Conservation (phyloP, 2,113 vertebrate genomes). For the Parus major region DNA sequence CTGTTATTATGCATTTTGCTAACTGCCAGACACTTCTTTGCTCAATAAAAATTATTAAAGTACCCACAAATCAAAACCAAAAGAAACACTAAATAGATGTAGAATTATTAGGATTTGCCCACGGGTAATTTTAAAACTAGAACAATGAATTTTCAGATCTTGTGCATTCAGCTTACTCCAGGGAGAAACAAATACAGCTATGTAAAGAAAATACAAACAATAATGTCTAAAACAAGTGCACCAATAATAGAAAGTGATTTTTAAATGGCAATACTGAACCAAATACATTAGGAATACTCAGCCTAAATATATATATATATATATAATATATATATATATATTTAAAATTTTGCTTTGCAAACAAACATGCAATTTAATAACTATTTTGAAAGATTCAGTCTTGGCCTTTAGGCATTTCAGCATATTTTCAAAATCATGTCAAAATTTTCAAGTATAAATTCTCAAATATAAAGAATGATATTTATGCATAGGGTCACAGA, state of each 20-base stretch:
- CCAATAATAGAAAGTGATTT: neutral
- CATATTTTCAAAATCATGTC: neutral
- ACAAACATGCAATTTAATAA: neutral
- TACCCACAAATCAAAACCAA: neutral
- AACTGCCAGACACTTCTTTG: neutral
- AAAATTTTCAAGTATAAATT: neutral
- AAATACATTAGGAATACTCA: neutral
- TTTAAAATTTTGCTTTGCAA: neutral
- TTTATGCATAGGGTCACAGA: neutral
- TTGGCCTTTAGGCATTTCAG: neutral
- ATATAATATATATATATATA: neutral
- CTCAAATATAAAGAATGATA: neutral
- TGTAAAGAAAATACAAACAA: neutral
- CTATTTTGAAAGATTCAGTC: neutral
- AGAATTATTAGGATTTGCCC: neutral
- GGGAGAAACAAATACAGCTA: neutral
- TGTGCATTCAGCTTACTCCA: neutral
- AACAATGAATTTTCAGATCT: neutral
- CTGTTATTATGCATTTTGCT: neutral
- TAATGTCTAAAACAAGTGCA: neutral
- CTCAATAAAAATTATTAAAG: constrained; percentile 25
- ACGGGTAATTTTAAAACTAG: neutral
- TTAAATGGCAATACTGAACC: neutral
- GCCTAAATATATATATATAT: neutral
- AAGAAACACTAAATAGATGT: neutral